These are phyloP conservation scores for Phataginus tricuspis DNA, from an alignment of 2,797 vertebrate species.

Conservation along the genomic window DNA sequence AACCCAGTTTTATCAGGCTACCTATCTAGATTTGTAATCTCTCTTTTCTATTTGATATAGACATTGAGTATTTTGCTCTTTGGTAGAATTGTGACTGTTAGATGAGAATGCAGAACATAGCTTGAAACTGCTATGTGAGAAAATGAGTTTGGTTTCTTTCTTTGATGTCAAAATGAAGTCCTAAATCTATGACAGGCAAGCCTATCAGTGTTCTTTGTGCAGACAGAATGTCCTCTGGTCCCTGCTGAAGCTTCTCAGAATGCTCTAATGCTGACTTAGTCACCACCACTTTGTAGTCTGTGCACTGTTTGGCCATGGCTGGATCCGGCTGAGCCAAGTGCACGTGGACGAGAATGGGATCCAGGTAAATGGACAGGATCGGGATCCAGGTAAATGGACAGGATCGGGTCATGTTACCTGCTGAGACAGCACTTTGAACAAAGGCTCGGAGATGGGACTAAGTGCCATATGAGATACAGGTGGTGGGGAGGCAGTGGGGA, in stretches of 20 bases:
- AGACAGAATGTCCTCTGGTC: neutral
- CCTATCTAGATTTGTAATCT: neutral
- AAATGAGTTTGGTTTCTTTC: neutral
- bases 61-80: neutral
- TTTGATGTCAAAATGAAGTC: neutral
- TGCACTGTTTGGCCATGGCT: neutral
- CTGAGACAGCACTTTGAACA: neutral
- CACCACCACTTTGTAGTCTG: neutral
- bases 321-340: neutral
- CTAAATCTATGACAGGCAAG: neutral
- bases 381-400: neutral
- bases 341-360: neutral
- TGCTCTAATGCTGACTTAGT: neutral
- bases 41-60: neutral
- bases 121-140: neutral
- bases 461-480: neutral
- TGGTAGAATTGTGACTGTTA: neutral
- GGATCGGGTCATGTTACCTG: neutral
- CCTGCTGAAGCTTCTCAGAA: neutral
- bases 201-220: neutral
- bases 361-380: too few species aligned
- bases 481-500: neutral
- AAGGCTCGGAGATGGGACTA: neutral
- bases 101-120: neutral
- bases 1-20: neutral